Percentiles rank a stretch among this genome's conserved stretches.
These are phyloP conservation scores for Pollenia labialis DNA, from an alignment of 2,888 invertebrate genomes.

Conservation along the genomic window DNA sequence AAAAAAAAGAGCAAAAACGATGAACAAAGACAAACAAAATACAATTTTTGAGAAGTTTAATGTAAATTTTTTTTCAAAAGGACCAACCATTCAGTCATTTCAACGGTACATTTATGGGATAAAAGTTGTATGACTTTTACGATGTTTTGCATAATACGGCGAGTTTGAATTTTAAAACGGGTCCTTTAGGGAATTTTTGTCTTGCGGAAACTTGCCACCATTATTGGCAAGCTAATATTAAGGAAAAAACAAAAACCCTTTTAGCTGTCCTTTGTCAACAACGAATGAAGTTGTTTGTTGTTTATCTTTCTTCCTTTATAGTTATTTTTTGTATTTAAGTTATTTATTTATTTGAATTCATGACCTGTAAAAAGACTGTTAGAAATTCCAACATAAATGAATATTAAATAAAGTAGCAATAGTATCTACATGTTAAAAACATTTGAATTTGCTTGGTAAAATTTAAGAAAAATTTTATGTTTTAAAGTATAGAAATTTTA, in stretches of 20 bases:
- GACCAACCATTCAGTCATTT: slow-evolving; percentile 7
- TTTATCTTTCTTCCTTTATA: not conserved
- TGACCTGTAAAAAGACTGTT: slow-evolving; percentile 41
- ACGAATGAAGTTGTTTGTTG: not conserved
- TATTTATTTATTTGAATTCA: slow-evolving; percentile 40
- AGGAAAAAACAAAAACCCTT: slow-evolving; percentile 43
- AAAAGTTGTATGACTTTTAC: not conserved
- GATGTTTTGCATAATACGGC: not conserved
- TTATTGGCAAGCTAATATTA: slow-evolving; percentile 53
- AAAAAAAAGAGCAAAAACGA: not conserved
- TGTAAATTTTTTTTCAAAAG: slow-evolving; percentile 28
- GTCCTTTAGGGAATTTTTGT: slow-evolving; percentile 31
- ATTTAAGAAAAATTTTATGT: too few relatives aligned
- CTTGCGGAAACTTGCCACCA: slow-evolving; percentile 28
- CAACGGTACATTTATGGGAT: not conserved
- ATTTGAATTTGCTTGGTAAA: not conserved
- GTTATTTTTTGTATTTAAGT: not conserved
- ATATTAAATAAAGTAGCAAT: slow-evolving; percentile 22
- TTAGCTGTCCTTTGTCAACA: slow-evolving; percentile 49
- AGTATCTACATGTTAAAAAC: not conserved
- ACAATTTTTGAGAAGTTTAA: slow-evolving; percentile 24
- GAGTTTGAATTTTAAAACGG: not conserved
- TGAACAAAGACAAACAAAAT: slow-evolving; percentile 23
- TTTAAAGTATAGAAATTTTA: too few relatives aligned
- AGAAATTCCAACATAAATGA: slow-evolving; percentile 45